A percentile compares a stretch with the other conserved stretches of the same genome.
phyloP scores from a whole-genome alignment of 2,113 vertebrate genomes.

The Rhinolophus ferrumequinum region DNA sequence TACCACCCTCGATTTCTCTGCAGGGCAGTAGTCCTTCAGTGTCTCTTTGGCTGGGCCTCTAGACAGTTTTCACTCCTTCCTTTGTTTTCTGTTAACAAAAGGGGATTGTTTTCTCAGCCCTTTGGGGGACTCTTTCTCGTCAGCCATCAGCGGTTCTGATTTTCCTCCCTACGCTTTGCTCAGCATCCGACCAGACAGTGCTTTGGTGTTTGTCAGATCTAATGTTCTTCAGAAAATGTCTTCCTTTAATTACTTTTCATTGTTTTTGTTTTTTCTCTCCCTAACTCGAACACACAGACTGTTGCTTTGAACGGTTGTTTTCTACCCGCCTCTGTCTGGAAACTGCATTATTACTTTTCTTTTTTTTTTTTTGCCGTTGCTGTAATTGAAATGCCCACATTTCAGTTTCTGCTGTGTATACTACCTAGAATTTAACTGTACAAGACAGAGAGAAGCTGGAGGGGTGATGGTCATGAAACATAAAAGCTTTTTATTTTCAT shows the following conservation, averaged over 20 bases:
- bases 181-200: not conserved
- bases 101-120: not conserved
- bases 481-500: constrained; percentile 70
- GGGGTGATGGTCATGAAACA: constrained; percentile 14
- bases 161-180: not conserved
- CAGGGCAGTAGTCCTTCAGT: not conserved
- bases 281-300: not conserved
- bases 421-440: constrained; percentile 53
- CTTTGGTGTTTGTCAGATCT: not conserved
- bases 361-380: not conserved
- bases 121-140: not conserved
- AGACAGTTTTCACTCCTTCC: not conserved
- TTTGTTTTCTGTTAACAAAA: constrained; percentile 15
- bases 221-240: constrained; percentile 26
- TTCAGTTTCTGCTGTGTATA: constrained; percentile 52
- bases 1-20: not conserved
- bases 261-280: not conserved
- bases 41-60: not conserved
- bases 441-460: constrained; percentile 34
- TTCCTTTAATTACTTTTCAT: constrained; percentile 39
- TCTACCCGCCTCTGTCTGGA: not conserved
- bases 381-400: constrained; percentile 9
- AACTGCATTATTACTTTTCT: constrained; percentile 46
- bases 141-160: not conserved
- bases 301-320: constrained; percentile 41